Evolutionary conservation across 2,113 vertebrate species (phyloP).

Genomic region (Calonectris borealis): DNA sequence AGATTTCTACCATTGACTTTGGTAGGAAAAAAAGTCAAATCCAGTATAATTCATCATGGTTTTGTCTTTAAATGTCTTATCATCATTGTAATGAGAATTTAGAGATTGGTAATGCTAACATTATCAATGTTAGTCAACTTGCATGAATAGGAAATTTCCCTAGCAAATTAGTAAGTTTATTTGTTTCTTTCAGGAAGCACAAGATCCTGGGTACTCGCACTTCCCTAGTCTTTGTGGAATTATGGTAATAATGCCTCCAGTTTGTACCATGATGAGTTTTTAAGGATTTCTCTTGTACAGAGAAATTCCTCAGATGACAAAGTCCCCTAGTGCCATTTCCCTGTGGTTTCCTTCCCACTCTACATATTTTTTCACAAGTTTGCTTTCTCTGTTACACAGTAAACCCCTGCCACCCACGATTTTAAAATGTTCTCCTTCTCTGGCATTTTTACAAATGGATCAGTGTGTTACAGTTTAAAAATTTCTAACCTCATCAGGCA

Average conservation of each 20-base stretch:
- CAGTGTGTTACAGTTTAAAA: neutral
- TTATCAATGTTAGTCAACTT: neutral
- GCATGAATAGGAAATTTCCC: neutral
- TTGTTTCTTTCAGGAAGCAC: neutral
- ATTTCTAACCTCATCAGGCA: neutral
- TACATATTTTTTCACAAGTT: neutral
- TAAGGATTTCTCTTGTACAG: neutral
- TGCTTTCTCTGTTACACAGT: neutral
- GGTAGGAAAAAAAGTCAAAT: neutral
- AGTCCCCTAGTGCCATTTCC: neutral
- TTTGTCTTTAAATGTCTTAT: neutral
- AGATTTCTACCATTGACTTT: neutral
- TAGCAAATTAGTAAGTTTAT: neutral
- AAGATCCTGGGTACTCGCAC: neutral
- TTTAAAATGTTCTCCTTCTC: neutral
- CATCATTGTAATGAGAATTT: neutral
- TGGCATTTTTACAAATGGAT: neutral
- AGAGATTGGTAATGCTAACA: neutral
- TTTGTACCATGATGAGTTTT: neutral
- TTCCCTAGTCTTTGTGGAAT: neutral
- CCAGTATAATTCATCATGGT: neutral
- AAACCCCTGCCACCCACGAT: neutral
- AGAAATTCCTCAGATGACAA: neutral
- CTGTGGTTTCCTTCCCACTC: neutral
- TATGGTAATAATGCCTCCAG: neutral